Conservation (phyloP, 35 echinoderm and acorn worm genomes). For the Nesometra sesokonis region DNA sequence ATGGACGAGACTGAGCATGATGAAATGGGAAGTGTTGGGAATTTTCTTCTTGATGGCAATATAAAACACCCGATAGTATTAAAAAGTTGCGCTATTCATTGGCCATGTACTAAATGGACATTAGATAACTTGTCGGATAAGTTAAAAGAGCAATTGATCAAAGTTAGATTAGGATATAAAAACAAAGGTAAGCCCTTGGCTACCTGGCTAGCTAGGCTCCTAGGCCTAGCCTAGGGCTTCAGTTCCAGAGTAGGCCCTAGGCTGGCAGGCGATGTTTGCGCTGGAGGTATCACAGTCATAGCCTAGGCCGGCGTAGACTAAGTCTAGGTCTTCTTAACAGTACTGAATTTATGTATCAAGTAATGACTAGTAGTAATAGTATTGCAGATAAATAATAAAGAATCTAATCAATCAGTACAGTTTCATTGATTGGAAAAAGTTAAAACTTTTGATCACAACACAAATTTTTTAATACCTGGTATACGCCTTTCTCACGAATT, state of each 20-base stretch:
- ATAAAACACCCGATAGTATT: not conserved
- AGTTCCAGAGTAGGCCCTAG: not conserved
- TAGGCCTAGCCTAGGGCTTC: not conserved
- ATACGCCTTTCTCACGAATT: too few relatives aligned
- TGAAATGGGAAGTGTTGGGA: not conserved
- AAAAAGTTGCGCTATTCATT: not conserved
- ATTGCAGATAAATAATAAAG: too few relatives aligned
- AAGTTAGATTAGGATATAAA: slow-evolving; percentile 3
- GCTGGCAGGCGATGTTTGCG: too few relatives aligned
- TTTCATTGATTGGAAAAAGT: too few relatives aligned
- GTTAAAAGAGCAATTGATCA: not conserved
- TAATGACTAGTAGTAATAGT: too few relatives aligned
- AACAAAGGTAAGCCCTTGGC: not conserved
- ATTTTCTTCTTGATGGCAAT: not conserved
- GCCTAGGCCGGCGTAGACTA: not conserved
- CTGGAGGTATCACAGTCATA: too few relatives aligned
- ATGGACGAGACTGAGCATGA: not conserved
- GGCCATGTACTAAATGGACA: not conserved
- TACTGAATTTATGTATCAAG: too few relatives aligned
- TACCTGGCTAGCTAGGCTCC: not conserved
- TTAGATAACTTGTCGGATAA: not conserved
- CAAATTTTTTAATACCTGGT: too few relatives aligned
- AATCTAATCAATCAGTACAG: too few relatives aligned
- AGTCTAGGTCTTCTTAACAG: too few relatives aligned
- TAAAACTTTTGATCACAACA: too few relatives aligned